These are phyloP conservation scores for Gymnoscelis rufifasciata DNA, from an alignment of 2,888 invertebrate species.

Conservation along the genomic window DNA sequence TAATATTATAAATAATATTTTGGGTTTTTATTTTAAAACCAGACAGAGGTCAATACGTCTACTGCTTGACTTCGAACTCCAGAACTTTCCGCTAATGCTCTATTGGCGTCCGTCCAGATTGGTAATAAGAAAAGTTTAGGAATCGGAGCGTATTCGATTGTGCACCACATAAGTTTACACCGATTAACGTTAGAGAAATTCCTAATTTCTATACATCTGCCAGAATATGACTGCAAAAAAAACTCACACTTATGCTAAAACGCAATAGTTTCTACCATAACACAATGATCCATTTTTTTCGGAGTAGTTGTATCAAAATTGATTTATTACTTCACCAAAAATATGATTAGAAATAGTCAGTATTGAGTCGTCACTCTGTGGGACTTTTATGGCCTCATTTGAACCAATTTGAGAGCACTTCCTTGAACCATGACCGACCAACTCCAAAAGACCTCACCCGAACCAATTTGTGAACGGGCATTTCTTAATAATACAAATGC, in stretches of 20 bases:
- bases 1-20: too few species aligned
- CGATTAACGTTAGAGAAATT: not conserved
- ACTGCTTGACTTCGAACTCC: conserved; percentile 20
- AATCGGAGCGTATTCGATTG: conserved; percentile 34
- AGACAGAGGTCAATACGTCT: conserved; percentile 15
- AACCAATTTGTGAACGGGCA: conserved; percentile 23
- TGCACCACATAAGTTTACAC: conserved; percentile 18
- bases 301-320: conserved; percentile 39
- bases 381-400: conserved; percentile 70
- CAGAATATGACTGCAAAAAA: not conserved
- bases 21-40: not conserved
- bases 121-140: conserved; percentile 44
- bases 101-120: conserved; percentile 40
- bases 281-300: too few species aligned
- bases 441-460: conserved; percentile 35
- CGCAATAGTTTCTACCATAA: too few species aligned
- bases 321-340: conserved; percentile 67
- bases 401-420: conserved; percentile 62
- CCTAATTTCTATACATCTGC: not conserved
- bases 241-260: too few species aligned
- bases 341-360: conserved; percentile 61
- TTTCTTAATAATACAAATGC: conserved; percentile 21
- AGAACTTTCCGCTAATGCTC: conserved; percentile 35
- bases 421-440: conserved; percentile 62
- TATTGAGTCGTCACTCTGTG: conserved; percentile 65